Evolutionary conservation across 2,797 vertebrate genomes (phyloP), one percentile per base, ranked within the genome.

Genomic region (Syngnathus rostellatus): DNA sequence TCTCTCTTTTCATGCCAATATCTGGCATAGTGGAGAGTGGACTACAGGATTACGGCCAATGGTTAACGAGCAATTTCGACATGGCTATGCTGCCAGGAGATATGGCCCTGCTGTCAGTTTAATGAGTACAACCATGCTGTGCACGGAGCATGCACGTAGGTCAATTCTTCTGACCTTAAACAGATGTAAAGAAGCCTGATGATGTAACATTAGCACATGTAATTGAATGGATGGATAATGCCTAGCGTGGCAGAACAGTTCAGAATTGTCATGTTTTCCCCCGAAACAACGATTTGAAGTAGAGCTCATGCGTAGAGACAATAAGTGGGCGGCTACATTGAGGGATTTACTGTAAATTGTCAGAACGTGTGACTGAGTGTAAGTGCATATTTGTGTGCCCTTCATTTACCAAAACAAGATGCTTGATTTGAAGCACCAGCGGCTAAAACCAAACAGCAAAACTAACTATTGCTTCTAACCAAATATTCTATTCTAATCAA

Each of bases 21-120:
- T 77, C 76, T 81, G 79, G 79, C 80, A 69, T 71, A 70, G 74
- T 70, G 17, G 40, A 68, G 68, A 64, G 55, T 61, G 68, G 62
- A 70, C 72, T 74, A 69, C 59, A 71, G 80, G 73, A 85, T 82
- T 78, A 80, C 70, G 64, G 80, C 81, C 85, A 86, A 75, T 41
- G 60, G 70, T 80, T 88, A 84, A 88, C 84, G 75, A 84, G 80
- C 71, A 71, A 72, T 74, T 85, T 81, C 77, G 68, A 70, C 61
- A 60, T 71, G 72, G 72, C 63, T 57, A 12, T 0, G 8, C 58
- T 70, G 69, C 65, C 66, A 73, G 57, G 69, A 81, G 71, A 66
- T 41, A 76, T 41, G 62, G 62, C 61, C 39, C 57, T 70, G 69
- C 69, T 68, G 65, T 62, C 59, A 11, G 21, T 60, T 73, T 59